A percentile compares a stretch with the other conserved stretches of the same genome.
Conservation (phyloP, 1,140 invertebrate species). For the Calycopis cecrops region DNA sequence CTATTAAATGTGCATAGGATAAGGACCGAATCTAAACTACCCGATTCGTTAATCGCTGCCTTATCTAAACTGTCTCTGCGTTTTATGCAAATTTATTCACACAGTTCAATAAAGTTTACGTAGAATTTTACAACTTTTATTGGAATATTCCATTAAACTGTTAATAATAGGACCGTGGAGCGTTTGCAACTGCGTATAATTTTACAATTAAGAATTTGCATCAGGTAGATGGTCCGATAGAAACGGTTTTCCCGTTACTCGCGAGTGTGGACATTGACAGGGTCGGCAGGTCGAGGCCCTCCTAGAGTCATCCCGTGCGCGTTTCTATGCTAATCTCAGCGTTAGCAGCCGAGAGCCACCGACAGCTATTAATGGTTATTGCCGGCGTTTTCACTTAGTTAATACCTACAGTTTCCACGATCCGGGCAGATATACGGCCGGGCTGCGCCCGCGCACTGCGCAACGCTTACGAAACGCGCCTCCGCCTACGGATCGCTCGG, state of each 20-base stretch:
- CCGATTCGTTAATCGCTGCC: no score
- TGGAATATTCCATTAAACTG: no score
- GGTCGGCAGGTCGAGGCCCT: slow-evolving; percentile 62
- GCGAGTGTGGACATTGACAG: slow-evolving; percentile 58
- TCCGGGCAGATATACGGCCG: slow-evolving; percentile 20
- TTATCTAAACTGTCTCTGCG: no score
- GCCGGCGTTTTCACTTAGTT: slow-evolving; percentile 47
- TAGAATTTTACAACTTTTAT: no score
- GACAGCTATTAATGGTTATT: slow-evolving; percentile 67
- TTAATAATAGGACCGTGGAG: no score
- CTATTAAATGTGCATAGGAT: no score
- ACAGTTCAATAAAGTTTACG: no score
- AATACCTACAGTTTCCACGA: slow-evolving; percentile 43
- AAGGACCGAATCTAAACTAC: no score
- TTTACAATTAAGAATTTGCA: slow-evolving; percentile 17
- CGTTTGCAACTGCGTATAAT: slow-evolving; percentile 17
- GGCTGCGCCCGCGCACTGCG: slow-evolving; percentile 44
- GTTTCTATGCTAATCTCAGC: slow-evolving; percentile 69
- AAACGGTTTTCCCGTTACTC: slow-evolving; percentile 52
- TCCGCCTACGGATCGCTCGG: slow-evolving; percentile 44
- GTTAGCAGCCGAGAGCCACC: slow-evolving; percentile 52
- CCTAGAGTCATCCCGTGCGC: slow-evolving; percentile 52
- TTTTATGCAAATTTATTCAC: no score
- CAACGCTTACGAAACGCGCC: slow-evolving; percentile 63
- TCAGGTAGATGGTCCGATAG: slow-evolving; percentile 7